Base-by-base conservation (phyloP, 2,888 invertebrate species). In the Habrosyne pyritoides region DNA sequence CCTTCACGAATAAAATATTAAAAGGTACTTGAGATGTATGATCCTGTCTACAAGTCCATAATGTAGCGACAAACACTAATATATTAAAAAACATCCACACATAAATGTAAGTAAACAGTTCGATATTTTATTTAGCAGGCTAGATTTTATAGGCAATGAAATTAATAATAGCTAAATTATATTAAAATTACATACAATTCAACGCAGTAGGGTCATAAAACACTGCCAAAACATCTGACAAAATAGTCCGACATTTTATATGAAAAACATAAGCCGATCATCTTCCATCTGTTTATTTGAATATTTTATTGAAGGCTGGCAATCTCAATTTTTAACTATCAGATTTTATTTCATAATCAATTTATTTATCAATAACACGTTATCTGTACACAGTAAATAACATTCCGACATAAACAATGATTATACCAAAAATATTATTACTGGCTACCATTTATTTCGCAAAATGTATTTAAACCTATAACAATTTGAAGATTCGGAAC, bases 1-100 rank as follows among this genome's bases (percentile, higher is more conserved):
- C 53, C 58, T 63, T 63, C 61, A 69, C 69, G 73, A 74, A 77
- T 80, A 77, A 73, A 78, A 78, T 76, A 75, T 75, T 75, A 67
- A 75, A 79, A 84, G 77, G 77, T 86, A 83, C 78, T 73, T 81
- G 72, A 76, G 75, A 81, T 81, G 42, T 42, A 77, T 76, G 73
- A 77, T 70, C 73, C 72, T 68, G 63, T 77, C 79, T 67, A 71
- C 21, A 14, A 26, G 24, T 48, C 8, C 26, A 22, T 81, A 73
- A 79, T 76, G 77, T 78, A 80, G 75, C 69, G 71, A 71, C 69
- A 76, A 69, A 73, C 60, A 67, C 60, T n/a, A 57, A 68, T 65
- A 73, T 69, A 73, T 69, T 77, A 75, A 77, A 71, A 67, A 67
- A 71, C 79, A 78, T 73, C 62, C 77, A 71, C 78, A 78, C 77